phyloP scores from a whole-genome alignment of 2,797 vertebrate genomes.

The Leptatherina wallacei region DNA sequence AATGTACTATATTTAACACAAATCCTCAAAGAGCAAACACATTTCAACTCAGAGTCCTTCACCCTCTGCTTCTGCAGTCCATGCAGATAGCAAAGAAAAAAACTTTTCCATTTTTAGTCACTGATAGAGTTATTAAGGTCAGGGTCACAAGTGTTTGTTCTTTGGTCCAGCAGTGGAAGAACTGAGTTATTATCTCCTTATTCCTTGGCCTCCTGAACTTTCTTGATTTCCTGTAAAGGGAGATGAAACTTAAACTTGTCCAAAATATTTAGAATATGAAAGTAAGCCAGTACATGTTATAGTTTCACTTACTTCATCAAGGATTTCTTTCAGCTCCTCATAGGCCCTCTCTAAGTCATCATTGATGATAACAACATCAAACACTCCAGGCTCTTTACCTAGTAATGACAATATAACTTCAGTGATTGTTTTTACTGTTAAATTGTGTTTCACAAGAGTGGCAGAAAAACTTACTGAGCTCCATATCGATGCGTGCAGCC shows the following conservation, averaged over 20 bases:
- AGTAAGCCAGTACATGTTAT: not conserved
- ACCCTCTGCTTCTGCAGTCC: constrained; percentile 17
- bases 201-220: constrained; percentile 78
- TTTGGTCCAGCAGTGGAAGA: constrained; percentile 22
- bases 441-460: not conserved
- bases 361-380: constrained; percentile 93
- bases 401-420: constrained; percentile 4
- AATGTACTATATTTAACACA: constrained; percentile 45
- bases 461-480: constrained; percentile 88
- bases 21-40: constrained; percentile 14
- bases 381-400: constrained; percentile 94
- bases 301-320: constrained; percentile 86
- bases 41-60: constrained; percentile 7
- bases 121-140: constrained; percentile 17
- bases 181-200: not conserved
- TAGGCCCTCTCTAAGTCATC: constrained; percentile 92
- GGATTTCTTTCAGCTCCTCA: constrained; percentile 83
- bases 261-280: not conserved
- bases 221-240: constrained; percentile 78
- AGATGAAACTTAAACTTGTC: not conserved
- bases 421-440: not conserved
- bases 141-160: constrained; percentile 16
- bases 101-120: constrained; percentile 1
- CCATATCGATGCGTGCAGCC: constrained; percentile 88
- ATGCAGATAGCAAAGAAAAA: constrained; percentile 2